Base-by-base conservation (phyloP, 2,797 vertebrate genomes). In the Schizopygopsis malacanthus region DNA sequence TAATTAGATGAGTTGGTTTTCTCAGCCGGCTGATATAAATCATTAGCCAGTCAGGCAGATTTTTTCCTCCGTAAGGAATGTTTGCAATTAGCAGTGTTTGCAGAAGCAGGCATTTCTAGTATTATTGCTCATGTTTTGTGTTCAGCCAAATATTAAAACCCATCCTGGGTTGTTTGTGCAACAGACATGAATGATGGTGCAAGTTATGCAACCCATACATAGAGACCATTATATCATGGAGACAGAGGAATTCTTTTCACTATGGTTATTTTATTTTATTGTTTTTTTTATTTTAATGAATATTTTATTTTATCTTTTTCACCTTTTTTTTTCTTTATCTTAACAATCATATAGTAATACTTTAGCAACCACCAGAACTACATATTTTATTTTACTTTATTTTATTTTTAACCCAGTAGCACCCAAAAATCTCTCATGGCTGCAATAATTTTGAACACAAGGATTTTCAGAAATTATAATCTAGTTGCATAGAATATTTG, bases 1-100 rank as follows among this genome's bases (percentile, higher is more conserved):
- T 72, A 52, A 85, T 87, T 59, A 50, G 72, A 28, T 61, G 59
- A 70, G 71, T 70, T 72, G 11, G 52, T 47, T 43, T 39, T 59
- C 39, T 70, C 22, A 25, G 52, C 43, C 16, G 54, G 37, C 59
- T 37, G 41, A 69, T 85, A 37, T 80, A 80, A 67, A 75, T 88
- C 81, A 65, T 67, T 16, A 50, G 7, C 37, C 11, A 54, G 20
- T n/a, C 59, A 41, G 43, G 13, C 22, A 4, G 72, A 9, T 50
- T 63, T 63, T 65, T 47, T 3, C 61, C 47, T 78, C 47, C 2
- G 1, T 33, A 59, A 70, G 39, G 18, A 69, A 67, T 71, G 39
- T 20, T 70, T 28, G 39, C 50, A 70, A 43, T 70, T 33, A 67
- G 61, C 37, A 1, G n/a, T 41, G 25, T 43, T 78, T 79, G 78